Conservation (phyloP, 2,888 invertebrate species). For the Drosophila hamatofila region DNA sequence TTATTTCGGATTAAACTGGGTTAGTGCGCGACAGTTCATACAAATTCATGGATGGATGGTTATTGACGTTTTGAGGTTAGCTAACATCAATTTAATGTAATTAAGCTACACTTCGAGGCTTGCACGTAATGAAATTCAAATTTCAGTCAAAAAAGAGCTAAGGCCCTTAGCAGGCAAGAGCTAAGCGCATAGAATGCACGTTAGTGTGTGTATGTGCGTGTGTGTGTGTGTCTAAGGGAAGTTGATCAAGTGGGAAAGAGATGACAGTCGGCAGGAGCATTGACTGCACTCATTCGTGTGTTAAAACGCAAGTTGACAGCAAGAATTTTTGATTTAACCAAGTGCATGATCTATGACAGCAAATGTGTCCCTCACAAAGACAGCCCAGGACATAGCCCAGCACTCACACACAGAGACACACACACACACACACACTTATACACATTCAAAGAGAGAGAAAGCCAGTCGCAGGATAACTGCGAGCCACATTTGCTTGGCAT, state of each 20-base stretch:
- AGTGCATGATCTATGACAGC: constrained; percentile 79
- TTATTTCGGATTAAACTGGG: constrained; percentile 55
- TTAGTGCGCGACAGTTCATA: constrained; percentile 61
- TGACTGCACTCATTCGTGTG: constrained; percentile 68
- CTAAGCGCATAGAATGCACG: background rate
- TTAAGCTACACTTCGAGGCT: constrained; percentile 60
- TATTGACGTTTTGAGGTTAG: constrained; percentile 32
- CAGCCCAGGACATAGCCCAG: constrained; percentile 30
- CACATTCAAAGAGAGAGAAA: constrained; percentile 10
- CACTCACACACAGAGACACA: constrained; percentile 16
- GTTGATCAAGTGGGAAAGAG: constrained; percentile 4
- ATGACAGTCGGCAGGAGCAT: constrained; percentile 28
- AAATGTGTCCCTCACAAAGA: constrained; percentile 73
- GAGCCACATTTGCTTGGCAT: constrained; percentile 74
- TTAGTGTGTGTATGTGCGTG: background rate
- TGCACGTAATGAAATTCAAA: constrained; percentile 70
- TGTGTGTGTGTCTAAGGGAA: background rate
- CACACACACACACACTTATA: constrained; percentile 16
- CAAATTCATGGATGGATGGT: constrained; percentile 61
- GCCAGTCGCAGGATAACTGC: constrained; percentile 54
- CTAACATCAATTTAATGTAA: constrained; percentile 65
- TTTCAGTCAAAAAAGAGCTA: constrained; percentile 42
- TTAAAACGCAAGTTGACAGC: constrained; percentile 71
- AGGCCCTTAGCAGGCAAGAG: constrained; percentile 12
- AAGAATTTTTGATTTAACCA: constrained; percentile 78